Percentiles rank a stretch among this genome's conserved stretches.
Evolutionary conservation across 2,888 invertebrate genomes (phyloP).

Genomic region (Acrobasis suavella): DNA sequence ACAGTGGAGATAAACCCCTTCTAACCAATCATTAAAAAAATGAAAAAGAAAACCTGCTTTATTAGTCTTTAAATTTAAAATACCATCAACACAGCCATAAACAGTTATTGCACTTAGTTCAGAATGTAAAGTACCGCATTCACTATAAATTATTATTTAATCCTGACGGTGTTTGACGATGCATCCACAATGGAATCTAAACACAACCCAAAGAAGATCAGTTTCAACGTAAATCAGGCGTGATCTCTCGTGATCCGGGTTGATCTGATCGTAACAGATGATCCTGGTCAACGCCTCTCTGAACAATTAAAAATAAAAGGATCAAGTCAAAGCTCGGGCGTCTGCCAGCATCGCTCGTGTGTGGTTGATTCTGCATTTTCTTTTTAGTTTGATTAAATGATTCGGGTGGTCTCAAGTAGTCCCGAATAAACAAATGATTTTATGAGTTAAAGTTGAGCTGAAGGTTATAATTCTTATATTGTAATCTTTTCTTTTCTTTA

Average conservation of each 20-base stretch:
- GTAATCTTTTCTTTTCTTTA: too few species aligned
- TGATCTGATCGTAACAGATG: constrained; percentile 50
- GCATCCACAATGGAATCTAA: constrained; percentile 16
- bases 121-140: not conserved
- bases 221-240: constrained; percentile 41
- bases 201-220: constrained; percentile 38
- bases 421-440: not conserved
- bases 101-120: too few species aligned
- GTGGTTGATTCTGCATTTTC: not conserved
- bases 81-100: too few species aligned
- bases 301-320: constrained; percentile 61
- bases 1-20: too few species aligned
- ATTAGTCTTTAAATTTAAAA: too few species aligned
- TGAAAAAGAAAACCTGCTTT: too few species aligned
- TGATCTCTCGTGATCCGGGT: constrained; percentile 44
- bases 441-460: not conserved
- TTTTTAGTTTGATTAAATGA: not conserved
- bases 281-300: constrained; percentile 48
- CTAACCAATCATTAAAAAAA: too few species aligned
- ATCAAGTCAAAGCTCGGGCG: constrained; percentile 49
- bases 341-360: constrained; percentile 23
- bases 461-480: too few species aligned
- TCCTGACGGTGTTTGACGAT: not conserved
- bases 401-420: not conserved
- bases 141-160: not conserved